Evolutionary conservation across 1,140 invertebrate species (phyloP).

Genomic region (Euschistus heros): DNA sequence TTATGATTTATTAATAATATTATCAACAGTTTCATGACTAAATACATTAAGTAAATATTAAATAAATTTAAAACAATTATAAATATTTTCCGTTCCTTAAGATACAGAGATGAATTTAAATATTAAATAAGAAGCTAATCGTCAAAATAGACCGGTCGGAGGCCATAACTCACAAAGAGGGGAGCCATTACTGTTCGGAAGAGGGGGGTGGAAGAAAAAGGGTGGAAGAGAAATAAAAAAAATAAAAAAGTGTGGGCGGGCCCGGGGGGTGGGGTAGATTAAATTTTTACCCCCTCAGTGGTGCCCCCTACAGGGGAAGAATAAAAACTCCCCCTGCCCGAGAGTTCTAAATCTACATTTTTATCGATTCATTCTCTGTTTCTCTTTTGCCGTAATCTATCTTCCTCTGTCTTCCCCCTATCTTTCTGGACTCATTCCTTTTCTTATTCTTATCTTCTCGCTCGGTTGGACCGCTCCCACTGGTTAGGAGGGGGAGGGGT

Average conservation of each 20-base stretch:
- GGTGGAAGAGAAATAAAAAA: conserved; percentile 1
- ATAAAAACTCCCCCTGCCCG: conserved; percentile 6
- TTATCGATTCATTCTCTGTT: conserved; percentile 8
- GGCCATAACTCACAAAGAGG: conserved; percentile 7
- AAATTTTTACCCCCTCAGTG: conserved; percentile 21
- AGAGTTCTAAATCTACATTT: conserved; percentile 17
- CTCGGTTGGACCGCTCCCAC: too few relatives aligned
- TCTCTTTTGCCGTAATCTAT: background rate
- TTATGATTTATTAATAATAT: too few relatives aligned
- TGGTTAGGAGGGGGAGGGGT: too few relatives aligned
- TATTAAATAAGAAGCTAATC: conserved; percentile 1
- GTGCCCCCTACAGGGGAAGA: background rate
- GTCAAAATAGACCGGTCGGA: background rate
- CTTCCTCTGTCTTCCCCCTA: background rate
- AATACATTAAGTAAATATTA: too few relatives aligned
- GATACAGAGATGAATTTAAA: background rate
- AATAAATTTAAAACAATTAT: too few relatives aligned
- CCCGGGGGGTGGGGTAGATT: background rate
- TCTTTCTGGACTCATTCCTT: background rate
- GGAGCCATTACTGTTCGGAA: background rate
- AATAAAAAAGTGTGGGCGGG: conserved; percentile 1
- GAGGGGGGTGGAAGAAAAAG: background rate
- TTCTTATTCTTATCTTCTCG: too few relatives aligned
- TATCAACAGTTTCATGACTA: too few relatives aligned
- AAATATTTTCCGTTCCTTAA: too few relatives aligned